Base-by-base conservation (phyloP, 1,140 invertebrate species). In the Protaetia brevitarsis region DNA sequence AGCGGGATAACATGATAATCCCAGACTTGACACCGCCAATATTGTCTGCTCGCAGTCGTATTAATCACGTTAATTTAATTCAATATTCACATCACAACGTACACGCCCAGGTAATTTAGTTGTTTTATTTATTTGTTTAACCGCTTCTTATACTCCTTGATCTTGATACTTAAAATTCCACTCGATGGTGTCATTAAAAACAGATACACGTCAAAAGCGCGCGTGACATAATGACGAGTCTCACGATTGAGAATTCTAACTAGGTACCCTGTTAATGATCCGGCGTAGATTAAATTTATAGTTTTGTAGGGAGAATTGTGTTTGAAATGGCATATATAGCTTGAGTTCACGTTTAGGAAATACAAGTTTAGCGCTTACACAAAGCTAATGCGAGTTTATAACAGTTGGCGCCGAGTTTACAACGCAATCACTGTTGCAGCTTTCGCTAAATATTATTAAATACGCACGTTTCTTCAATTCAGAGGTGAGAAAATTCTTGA, bases 1-100 rank as follows among this genome's bases (percentile, higher is more conserved):
- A 66, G 62, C 58, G 36, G 65, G 68, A 71, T 69, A 68, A 71
- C 70, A 67, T 69, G 68, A 71, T 71, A 71, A 71, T 71, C 70
- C 70, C 62, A 64, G 34, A 59, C 61, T 66, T 67, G 66, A 71
- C 66, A 69, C 62, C 61, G 10, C 30, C 56, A 62, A 68, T 56
- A 59, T 65, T 65, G 56, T 65, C 34, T 65, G 27, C 51, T 51
- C n/a, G 23, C 29, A 11, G 57, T 59, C 51, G 45, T 45, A 65
- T 65, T 57, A 65, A 65, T 65, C 64, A 65, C 64, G 8, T 27
- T 23, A 19, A 58, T 65, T 65, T 65, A 65, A 65, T 65, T 65
- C 41, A 56, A 56, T 37, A 64, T 64, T 56, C 57, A 21, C 30
- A 59, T 29, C 26, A n/a, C n/a, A 7, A 27, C 19, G 19, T 51